A percentile compares a stretch with the other conserved stretches of the same genome.
These are phyloP conservation scores for Agrilus mali DNA, from an alignment of 2,888 invertebrate species.

Conservation along the genomic window DNA sequence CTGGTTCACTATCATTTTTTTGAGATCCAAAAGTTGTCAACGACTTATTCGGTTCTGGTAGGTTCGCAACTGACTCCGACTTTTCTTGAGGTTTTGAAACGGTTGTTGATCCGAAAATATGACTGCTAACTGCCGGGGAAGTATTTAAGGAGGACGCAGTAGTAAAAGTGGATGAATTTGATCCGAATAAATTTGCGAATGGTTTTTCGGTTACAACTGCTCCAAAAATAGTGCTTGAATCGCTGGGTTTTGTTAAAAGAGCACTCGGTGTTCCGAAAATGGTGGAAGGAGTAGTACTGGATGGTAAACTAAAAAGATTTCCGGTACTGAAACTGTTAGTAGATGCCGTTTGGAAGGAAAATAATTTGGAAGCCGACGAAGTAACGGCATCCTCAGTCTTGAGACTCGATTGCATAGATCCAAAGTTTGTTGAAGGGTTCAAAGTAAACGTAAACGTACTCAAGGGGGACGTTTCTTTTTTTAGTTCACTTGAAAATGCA, in stretches of 20 bases:
- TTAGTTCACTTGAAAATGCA: conserved; percentile 1
- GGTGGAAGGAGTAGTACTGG: conserved; percentile 6
- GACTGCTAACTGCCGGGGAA: neutral
- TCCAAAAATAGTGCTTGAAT: too few relatives aligned
- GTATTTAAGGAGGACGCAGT: conserved; percentile 6
- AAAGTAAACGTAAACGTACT: conserved; percentile 5
- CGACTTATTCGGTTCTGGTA: too few relatives aligned
- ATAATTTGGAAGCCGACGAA: too few relatives aligned
- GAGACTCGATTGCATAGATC: too few relatives aligned
- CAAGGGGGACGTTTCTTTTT: conserved; percentile 1
- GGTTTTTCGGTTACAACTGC: neutral
- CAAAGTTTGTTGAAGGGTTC: neutral
- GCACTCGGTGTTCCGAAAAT: conserved; percentile 4
- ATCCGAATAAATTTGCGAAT: neutral
- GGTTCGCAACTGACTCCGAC: too few relatives aligned
- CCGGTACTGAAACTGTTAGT: neutral
- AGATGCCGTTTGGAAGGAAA: conserved; percentile 5
- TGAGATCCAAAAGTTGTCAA: neutral
- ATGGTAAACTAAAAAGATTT: neutral
- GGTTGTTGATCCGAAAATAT: too few relatives aligned
- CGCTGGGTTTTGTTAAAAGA: too few relatives aligned
- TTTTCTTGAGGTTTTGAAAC: too few relatives aligned
- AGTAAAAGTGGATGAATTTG: conserved; percentile 3
- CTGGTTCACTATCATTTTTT: conserved; percentile 10
- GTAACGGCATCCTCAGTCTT: too few relatives aligned